These are phyloP conservation scores for Cyrtonyx montezumae DNA, from an alignment of 2,113 vertebrate genomes.

Conservation along the genomic window DNA sequence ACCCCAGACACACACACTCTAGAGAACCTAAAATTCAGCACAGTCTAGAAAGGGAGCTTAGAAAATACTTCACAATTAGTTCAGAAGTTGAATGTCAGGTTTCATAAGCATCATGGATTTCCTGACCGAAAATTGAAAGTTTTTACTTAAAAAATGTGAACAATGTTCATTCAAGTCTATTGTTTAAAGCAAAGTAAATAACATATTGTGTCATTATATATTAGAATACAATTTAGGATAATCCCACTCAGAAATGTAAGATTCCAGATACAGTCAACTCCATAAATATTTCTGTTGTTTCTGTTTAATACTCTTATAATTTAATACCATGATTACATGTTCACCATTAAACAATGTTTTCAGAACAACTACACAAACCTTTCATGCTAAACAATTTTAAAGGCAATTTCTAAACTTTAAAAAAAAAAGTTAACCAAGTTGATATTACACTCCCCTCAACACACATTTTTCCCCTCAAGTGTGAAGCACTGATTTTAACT, in stretches of 20 bases:
- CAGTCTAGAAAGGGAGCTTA: background rate
- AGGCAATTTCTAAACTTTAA: background rate
- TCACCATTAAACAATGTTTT: background rate
- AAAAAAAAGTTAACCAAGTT: background rate
- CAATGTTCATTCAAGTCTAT: background rate
- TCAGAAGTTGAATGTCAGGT: conserved; percentile 6
- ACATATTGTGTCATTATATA: background rate
- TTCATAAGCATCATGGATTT: background rate
- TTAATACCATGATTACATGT: background rate
- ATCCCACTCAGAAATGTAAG: background rate
- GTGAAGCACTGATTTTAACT: background rate
- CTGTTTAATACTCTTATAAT: background rate
- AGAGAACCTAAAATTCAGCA: background rate
- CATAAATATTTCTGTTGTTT: background rate
- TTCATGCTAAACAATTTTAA: background rate
- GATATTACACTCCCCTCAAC: background rate
- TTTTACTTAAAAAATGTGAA: background rate
- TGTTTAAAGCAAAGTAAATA: background rate
- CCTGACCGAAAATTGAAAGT: background rate
- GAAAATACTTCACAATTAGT: background rate
- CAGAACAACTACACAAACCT: background rate
- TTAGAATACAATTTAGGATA: background rate
- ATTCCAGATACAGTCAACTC: background rate
- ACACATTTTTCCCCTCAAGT: background rate
- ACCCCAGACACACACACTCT: accelerated